Conservation (phyloP, 2,113 vertebrate species). For the Cephalopterus ornatus region DNA sequence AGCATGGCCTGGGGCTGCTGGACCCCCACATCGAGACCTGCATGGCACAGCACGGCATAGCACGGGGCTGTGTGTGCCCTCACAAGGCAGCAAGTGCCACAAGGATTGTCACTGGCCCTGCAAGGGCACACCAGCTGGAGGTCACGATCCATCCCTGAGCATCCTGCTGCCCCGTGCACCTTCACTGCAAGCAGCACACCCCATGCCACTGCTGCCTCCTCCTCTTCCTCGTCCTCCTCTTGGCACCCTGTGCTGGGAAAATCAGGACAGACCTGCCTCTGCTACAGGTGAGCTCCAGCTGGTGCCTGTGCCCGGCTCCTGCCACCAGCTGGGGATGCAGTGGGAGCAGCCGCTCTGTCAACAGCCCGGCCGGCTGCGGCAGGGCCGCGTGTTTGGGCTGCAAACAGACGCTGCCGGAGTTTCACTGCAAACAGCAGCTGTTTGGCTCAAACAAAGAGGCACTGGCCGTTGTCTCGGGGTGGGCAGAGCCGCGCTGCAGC, state of each 20-base stretch:
- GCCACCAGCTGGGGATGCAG: background rate
- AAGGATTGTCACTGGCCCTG: background rate
- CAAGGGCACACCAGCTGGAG: background rate
- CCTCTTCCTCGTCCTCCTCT: background rate
- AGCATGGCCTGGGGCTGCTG: fast-evolving
- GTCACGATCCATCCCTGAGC: background rate
- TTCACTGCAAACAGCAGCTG: constrained; percentile 58
- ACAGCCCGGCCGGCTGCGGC: background rate
- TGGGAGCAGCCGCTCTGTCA: background rate
- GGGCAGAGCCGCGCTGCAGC: background rate
- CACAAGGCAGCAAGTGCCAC: fast-evolving
- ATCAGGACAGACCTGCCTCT: background rate
- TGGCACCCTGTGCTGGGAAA: background rate
- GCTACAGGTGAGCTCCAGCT: background rate
- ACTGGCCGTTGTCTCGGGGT: fast-evolving
- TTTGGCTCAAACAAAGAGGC: background rate
- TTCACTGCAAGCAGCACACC: background rate
- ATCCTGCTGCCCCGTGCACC: fast-evolving
- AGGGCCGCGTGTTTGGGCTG: background rate
- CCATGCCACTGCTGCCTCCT: background rate
- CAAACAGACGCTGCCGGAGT: background rate
- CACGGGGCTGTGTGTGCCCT: background rate
- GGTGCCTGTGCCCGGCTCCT: background rate
- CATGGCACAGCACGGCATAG: background rate
- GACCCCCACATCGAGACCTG: background rate